Percentiles rank a stretch among this genome's conserved stretches.
Conservation (phyloP, 2,888 invertebrate species). For the Saturnia pavonia region DNA sequence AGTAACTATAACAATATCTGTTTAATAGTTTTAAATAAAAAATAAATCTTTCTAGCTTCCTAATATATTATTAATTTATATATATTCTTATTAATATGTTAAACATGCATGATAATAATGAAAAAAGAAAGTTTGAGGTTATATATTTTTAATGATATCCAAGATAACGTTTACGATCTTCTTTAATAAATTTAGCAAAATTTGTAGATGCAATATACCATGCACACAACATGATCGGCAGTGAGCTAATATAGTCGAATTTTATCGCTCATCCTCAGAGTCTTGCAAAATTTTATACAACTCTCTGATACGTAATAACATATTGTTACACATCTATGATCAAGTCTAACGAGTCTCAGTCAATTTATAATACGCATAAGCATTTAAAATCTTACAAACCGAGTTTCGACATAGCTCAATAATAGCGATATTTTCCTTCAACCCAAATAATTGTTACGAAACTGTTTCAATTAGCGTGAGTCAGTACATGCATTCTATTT, state of each 20-base stretch:
- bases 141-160: background rate
- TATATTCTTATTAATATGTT: too few species aligned
- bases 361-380: background rate
- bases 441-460: constrained; percentile 13
- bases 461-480: constrained; percentile 16
- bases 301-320: background rate
- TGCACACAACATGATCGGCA: background rate
- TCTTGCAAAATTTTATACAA: background rate
- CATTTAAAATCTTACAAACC: background rate
- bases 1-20: too few species aligned
- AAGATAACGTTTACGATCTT: too few species aligned
- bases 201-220: background rate
- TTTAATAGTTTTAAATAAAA: too few species aligned
- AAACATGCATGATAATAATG: background rate
- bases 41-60: too few species aligned
- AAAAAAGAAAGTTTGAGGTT: background rate
- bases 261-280: background rate
- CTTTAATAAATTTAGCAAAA: background rate
- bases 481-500: constrained; percentile 13
- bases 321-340: background rate
- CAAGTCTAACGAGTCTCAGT: constrained; percentile 2
- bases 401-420: constrained; percentile 4
- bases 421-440: constrained; percentile 9
- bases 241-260: background rate
- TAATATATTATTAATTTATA: too few species aligned